Evolutionary conservation across 2,888 invertebrate species (phyloP).

Genomic region (Hedya salicella): DNA sequence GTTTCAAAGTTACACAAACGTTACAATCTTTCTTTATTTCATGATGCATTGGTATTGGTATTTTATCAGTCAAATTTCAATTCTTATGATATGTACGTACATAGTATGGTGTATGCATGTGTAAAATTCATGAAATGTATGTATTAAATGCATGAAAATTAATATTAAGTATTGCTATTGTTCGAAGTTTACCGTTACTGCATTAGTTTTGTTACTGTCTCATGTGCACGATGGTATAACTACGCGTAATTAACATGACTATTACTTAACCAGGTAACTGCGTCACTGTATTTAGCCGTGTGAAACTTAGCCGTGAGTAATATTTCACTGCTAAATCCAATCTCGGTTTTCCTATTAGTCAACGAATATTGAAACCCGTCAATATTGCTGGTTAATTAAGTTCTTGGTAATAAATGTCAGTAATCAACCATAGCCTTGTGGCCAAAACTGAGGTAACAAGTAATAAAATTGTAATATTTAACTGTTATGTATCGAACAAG

Average conservation of each 20-base stretch:
- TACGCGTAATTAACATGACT: not conserved
- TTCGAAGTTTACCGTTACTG: no score
- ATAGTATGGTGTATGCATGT: no score
- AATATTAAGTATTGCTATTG: no score
- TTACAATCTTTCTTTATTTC: no score
- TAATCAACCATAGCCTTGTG: conserved; percentile 38
- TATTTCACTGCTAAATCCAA: conserved; percentile 23
- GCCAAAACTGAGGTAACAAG: conserved; percentile 17
- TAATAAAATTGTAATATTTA: not conserved
- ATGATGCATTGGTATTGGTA: no score
- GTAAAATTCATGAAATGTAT: no score
- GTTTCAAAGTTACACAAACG: no score
- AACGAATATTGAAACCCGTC: conserved; percentile 54
- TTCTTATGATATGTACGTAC: no score
- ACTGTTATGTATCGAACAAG: not conserved
- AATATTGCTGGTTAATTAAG: conserved; percentile 50
- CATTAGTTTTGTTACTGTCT: no score
- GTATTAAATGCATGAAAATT: no score
- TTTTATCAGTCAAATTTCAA: no score
- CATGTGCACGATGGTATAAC: no score
- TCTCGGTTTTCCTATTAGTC: conserved; percentile 43
- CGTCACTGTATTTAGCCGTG: not conserved
- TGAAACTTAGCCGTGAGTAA: conserved; percentile 14
- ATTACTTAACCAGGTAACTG: not conserved
- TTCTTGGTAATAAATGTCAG: conserved; percentile 49